phyloP scores from a whole-genome alignment of 1,140 invertebrate genomes.

The Ceratitis capitata region DNA sequence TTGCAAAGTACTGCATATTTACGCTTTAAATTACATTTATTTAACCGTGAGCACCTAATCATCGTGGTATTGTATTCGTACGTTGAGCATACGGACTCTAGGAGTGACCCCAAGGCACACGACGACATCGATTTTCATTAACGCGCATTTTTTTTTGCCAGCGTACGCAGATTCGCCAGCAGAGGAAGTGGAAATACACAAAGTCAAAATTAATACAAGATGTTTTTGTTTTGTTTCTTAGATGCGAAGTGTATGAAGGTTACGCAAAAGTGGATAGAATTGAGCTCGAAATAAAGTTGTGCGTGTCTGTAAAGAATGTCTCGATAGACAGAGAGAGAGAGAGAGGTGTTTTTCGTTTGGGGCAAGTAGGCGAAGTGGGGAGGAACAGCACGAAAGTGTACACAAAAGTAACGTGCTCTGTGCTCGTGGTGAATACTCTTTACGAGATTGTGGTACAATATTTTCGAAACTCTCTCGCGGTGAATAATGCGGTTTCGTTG shows the following conservation, averaged over 20 bases:
- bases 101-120: neutral
- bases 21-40: neutral
- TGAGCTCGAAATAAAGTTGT: neutral
- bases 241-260: neutral
- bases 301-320: neutral
- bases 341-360: neutral
- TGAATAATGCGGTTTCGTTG: neutral
- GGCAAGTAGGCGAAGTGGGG: neutral
- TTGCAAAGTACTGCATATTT: neutral
- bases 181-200: neutral
- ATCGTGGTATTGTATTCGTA: too few relatives aligned
- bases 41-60: neutral
- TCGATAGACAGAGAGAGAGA: too few relatives aligned
- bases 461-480: neutral
- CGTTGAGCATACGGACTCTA: neutral
- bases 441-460: neutral
- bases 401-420: conserved; percentile 7
- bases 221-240: neutral
- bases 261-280: neutral
- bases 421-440: neutral
- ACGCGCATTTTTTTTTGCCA: neutral
- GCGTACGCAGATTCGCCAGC: neutral
- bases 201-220: too few relatives aligned
- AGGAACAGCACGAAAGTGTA: neutral
- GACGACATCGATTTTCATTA: neutral